Evolutionary conservation across 1,140 invertebrate genomes (phyloP), one percentile per base, ranked within the genome.

Genomic region (Drosophila suzukii): DNA sequence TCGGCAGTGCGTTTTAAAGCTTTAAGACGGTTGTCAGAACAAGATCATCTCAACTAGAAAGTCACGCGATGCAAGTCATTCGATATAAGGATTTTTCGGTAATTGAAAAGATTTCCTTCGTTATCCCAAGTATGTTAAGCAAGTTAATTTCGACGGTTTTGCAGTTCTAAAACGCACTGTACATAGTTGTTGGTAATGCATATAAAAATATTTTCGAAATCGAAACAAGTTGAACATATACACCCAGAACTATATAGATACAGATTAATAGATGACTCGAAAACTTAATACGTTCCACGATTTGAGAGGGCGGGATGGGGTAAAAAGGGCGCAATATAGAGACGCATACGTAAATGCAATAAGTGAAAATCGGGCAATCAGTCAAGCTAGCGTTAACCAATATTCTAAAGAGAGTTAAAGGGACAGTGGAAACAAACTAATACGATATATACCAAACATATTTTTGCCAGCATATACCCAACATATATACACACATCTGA

Each of bases 381-480:
- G 78, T 78, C 75, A 88, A 79, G 54, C 65, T 76, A 84, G 65
- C 46, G 55, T 76, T 83, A 75, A 81, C 50, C 73, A 76, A 76
- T 76, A 76, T 76, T 76, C 73, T 71, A 86, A 63, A 84, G 38
- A 57, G 15, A 59, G 44, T 63, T 56, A 49, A 62, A 65, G 55
- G 15, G n/a, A 59, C 61, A 59, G 49, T 43, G 30, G 55, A 63
- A 39, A n/a, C 15, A 27, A 60, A 68, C 32, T 75, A 20, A 56
- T 15, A 61, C 44, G 41, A 73, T 50, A 74, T 32, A 76, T 60
- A 76, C 36, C 62, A 36, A 60, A 56, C 57, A 76, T 84, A 84
- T 83, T 78, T 86, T 84, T 77, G 82, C 81, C 77, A 85, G 73
- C 74, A 85, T 85, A 85, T 84, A 65, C 59, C 59, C 53, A 54